phyloP scores from a whole-genome alignment of 1,140 invertebrate genomes.

The Galleria mellonella region DNA sequence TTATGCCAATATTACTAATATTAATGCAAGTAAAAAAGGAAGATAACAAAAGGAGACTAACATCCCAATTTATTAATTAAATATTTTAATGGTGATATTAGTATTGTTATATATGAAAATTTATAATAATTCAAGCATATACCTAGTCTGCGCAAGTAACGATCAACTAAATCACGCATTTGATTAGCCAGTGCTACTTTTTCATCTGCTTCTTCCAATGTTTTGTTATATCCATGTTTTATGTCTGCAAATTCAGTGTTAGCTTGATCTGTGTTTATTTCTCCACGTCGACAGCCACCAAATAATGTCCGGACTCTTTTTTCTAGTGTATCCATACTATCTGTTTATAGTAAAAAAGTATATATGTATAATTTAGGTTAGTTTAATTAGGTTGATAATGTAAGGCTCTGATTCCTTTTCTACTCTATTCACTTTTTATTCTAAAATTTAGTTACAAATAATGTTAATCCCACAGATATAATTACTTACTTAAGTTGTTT shows the following conservation, averaged over 20 bases:
- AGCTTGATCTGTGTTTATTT: conserved; percentile 85
- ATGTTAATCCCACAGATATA: too few relatives aligned
- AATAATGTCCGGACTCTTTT: conserved; percentile 94
- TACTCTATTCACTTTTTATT: too few relatives aligned
- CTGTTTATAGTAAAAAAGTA: conserved; percentile 72
- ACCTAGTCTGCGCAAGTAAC: conserved; percentile 91
- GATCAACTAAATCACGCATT: conserved; percentile 95
- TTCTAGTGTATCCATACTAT: conserved; percentile 94
- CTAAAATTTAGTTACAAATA: too few relatives aligned
- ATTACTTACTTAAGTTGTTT: too few relatives aligned
- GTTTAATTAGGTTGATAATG: too few relatives aligned
- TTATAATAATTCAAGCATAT: conserved; percentile 7
- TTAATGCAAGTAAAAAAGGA: too few relatives aligned
- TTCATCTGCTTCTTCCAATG: conserved; percentile 93
- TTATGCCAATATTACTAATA: too few relatives aligned
- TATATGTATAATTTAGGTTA: background rate
- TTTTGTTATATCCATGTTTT: conserved; percentile 92
- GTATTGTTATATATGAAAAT: too few relatives aligned
- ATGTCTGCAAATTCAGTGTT: conserved; percentile 91
- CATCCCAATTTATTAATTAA: too few relatives aligned
- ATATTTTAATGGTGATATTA: background rate
- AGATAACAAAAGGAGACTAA: too few relatives aligned
- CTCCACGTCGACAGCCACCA: conserved; percentile 85
- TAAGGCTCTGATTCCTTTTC: too few relatives aligned
- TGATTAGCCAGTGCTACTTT: conserved; percentile 93